Conservation (phyloP, 37 sponge, comb jelly and placozoan genomes). For the Haliclona indistincta region DNA sequence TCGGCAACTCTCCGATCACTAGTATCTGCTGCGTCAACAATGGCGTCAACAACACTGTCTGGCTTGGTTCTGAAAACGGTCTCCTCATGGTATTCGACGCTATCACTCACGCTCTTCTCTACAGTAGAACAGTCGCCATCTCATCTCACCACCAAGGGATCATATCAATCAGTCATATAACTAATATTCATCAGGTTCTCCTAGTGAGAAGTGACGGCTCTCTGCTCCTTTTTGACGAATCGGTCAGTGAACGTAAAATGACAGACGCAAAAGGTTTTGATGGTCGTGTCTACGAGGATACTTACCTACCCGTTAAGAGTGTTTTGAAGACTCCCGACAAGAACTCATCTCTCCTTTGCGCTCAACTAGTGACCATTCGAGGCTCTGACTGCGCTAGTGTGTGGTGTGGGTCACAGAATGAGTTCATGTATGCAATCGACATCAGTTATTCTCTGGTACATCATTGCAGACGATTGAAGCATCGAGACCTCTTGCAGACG, state of each 20-base stretch:
- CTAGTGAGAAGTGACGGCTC: constrained; percentile 62
- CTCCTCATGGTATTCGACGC: constrained; percentile 53
- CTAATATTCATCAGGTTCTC: constrained; percentile 37
- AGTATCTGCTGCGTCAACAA: constrained; percentile 66
- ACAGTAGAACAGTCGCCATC: constrained; percentile 54
- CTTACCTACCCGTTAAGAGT: constrained; percentile 56
- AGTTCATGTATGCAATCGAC: constrained; percentile 40
- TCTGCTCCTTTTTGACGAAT: constrained; percentile 65
- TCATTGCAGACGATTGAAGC: no score
- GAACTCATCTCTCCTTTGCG: constrained; percentile 28
- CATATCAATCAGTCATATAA: constrained; percentile 33
- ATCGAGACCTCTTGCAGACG: no score
- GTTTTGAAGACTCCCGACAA: constrained; percentile 52
- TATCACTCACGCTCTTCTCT: constrained; percentile 35
- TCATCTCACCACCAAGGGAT: constrained; percentile 49
- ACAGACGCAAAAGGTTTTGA: constrained; percentile 55
- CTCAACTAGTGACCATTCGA: neutral
- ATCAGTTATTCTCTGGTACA: constrained; percentile 15
- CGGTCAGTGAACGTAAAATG: constrained; percentile 24
- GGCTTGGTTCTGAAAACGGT: constrained; percentile 78
- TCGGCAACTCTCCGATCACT: constrained; percentile 61
- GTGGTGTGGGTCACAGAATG: constrained; percentile 56
- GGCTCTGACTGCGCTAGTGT: neutral
- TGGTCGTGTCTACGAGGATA: constrained; percentile 36
- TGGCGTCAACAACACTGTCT: constrained; percentile 64